These are phyloP conservation scores for Rapana venosa DNA, from an alignment of 2,888 invertebrate species.

Conservation along the genomic window DNA sequence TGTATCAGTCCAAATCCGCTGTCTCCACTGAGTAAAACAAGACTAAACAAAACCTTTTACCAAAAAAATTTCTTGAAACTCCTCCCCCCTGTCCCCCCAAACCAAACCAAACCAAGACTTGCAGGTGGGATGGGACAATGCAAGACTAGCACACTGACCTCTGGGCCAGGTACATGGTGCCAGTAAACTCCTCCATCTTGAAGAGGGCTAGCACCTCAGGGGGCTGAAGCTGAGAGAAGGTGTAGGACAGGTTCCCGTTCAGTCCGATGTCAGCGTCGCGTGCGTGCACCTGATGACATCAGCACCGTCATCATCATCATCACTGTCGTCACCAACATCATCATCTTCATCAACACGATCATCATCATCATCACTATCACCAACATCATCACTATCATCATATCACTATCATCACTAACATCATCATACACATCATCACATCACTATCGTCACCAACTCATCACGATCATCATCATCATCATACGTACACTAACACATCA, in stretches of 20 bases:
- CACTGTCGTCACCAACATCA: no score
- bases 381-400: neutral
- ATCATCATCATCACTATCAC: neutral
- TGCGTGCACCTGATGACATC: conserved; percentile 44
- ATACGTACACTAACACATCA: no score
- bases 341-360: neutral
- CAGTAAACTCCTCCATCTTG: conserved; percentile 42
- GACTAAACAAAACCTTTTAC: no score
- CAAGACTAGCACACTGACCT: conserved; percentile 14
- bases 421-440: neutral
- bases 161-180: conserved; percentile 46
- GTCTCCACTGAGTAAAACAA: no score
- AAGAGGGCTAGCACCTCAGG: conserved; percentile 47
- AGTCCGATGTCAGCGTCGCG: conserved; percentile 46
- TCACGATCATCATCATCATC: neutral
- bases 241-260: conserved; percentile 50
- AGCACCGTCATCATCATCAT: neutral
- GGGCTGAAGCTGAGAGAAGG: conserved; percentile 49
- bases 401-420: neutral
- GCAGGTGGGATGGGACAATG: neutral
- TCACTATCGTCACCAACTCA: no score
- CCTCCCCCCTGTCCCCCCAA: no score
- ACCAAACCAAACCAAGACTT: no score
- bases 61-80: no score
- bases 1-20: no score